Evolutionary conservation across 2,888 invertebrate genomes (phyloP).

Genomic region (Rhopalosiphum nymphaeae): DNA sequence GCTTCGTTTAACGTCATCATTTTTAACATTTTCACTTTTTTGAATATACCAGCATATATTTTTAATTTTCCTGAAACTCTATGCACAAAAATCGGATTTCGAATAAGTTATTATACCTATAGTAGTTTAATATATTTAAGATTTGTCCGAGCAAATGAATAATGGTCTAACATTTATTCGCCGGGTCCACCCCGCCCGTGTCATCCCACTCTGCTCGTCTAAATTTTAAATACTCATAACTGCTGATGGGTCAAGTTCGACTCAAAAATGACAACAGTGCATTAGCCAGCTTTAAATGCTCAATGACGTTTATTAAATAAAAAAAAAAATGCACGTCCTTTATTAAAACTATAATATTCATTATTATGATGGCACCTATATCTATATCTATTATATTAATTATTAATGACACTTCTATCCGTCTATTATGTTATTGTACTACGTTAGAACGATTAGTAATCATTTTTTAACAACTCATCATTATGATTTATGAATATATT

Average conservation of each 20-base stretch:
- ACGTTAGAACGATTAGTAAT: background rate
- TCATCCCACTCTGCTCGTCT: background rate
- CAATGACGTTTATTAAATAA: background rate
- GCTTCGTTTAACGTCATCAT: no score
- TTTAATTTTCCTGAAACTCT: background rate
- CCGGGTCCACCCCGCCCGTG: background rate
- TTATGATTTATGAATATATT: background rate
- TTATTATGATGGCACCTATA: background rate
- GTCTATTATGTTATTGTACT: background rate
- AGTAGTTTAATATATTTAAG: background rate
- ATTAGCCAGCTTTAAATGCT: background rate
- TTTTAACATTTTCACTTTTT: background rate
- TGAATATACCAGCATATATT: background rate
- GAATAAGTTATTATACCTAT: no score
- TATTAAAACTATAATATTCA: conserved; percentile 10
- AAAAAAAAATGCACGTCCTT: background rate
- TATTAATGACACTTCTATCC: background rate
- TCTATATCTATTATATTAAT: background rate
- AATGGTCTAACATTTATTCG: background rate
- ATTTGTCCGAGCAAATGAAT: background rate
- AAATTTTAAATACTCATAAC: background rate
- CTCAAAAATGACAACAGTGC: background rate
- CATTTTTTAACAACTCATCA: background rate
- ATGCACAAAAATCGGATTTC: background rate
- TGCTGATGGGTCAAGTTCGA: background rate